Percentiles rank a stretch among this genome's conserved stretches.
Conservation (phyloP, 2,113 vertebrate genomes). For the Pelusios castaneus region DNA sequence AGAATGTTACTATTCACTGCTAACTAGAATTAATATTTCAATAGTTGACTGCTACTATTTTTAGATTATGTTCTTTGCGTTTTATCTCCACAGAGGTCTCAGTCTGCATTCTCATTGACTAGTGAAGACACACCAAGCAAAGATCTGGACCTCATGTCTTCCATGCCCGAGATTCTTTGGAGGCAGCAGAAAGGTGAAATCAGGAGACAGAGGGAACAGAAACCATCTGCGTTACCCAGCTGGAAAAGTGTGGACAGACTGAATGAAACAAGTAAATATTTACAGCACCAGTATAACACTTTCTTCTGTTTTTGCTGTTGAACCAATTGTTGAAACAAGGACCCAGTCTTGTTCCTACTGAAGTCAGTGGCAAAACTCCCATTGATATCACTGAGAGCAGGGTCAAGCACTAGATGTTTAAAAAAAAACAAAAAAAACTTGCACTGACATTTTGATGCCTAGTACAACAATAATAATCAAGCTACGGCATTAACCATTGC, state of each 20-base stretch:
- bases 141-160: conserved; percentile 62
- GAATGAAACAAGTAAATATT: conserved; percentile 87
- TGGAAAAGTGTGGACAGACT: conserved; percentile 90
- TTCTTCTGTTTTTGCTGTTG: neutral
- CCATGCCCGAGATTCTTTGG: conserved; percentile 38
- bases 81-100: conserved; percentile 81
- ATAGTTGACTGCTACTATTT: neutral
- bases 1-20: neutral
- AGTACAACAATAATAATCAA: neutral
- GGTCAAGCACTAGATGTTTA: neutral
- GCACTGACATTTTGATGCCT: neutral
- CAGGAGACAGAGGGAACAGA: conserved; percentile 80
- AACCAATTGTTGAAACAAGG: neutral
- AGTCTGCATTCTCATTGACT: conserved; percentile 85
- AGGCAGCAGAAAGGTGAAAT: conserved; percentile 69
- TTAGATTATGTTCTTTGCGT: neutral
- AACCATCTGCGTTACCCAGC: conserved; percentile 78
- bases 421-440: neutral
- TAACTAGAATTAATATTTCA: neutral
- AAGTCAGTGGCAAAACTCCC: neutral
- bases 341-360: neutral
- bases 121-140: conserved; percentile 81
- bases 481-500: neutral
- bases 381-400: neutral
- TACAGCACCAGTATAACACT: conserved; percentile 3